Conservation (phyloP, 2,888 invertebrate species). For the Tubulanus polymorphus region DNA sequence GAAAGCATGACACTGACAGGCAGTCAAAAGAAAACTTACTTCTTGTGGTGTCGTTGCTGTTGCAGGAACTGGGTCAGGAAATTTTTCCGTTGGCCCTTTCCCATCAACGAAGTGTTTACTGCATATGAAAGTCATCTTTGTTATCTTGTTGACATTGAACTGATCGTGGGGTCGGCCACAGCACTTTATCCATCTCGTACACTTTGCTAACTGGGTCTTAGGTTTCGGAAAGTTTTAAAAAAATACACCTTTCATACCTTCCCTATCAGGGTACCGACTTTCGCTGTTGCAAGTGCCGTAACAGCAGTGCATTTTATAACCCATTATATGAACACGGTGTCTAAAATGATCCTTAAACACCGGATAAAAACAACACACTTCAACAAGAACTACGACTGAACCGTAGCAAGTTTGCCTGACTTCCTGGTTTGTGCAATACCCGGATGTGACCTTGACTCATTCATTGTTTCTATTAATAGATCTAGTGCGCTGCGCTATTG, state of each 20-base stretch:
- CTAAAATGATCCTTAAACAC: too few relatives aligned
- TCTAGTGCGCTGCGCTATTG: too few relatives aligned
- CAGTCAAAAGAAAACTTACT: too few relatives aligned
- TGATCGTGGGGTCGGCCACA: background rate
- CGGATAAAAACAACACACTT: too few relatives aligned
- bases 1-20: too few relatives aligned
- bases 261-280: conserved; percentile 3
- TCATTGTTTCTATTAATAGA: too few relatives aligned
- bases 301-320: conserved; percentile 9
- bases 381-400: too few relatives aligned
- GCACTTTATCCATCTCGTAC: background rate
- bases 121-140: conserved; percentile 9
- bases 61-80: conserved; percentile 12
- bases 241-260: conserved; percentile 11
- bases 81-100: conserved; percentile 8
- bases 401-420: too few relatives aligned
- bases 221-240: conserved; percentile 14
- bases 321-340: too few relatives aligned
- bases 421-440: too few relatives aligned
- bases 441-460: too few relatives aligned
- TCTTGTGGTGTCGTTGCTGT: background rate
- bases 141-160: background rate
- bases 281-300: conserved; percentile 15
- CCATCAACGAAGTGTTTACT: conserved; percentile 14
- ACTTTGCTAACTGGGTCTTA: conserved; percentile 1